Percentiles rank a stretch among this genome's conserved stretches.
Evolutionary conservation across 1,140 invertebrate species (phyloP).

Genomic region (Papilio machaon): DNA sequence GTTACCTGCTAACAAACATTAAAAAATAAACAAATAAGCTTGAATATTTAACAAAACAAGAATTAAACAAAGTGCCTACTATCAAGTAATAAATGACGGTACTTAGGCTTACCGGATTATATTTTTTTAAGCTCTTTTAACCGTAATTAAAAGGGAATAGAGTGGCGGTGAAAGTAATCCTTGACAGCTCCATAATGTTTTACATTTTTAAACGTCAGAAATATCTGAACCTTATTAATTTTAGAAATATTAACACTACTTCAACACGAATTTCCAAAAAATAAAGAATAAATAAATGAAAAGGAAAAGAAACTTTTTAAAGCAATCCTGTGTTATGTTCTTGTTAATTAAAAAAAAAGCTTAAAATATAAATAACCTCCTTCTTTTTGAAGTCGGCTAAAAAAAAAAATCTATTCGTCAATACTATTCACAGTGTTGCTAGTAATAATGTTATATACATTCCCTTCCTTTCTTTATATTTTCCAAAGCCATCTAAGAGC

Average conservation of each 20-base stretch:
- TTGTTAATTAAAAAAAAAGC: too few species aligned
- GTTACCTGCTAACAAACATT: too few species aligned
- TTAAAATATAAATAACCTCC: too few species aligned
- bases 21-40: not conserved
- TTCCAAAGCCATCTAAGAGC: not conserved
- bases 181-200: not conserved
- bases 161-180: conserved; percentile 4
- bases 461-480: not conserved
- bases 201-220: conserved; percentile 12
- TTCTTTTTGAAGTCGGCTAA: too few species aligned
- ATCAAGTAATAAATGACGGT: conserved; percentile 4
- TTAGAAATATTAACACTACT: not conserved
- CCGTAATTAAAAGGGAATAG: conserved; percentile 1
- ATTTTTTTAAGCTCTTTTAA: not conserved
- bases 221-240: not conserved
- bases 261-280: too few species aligned
- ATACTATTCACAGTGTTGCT: too few species aligned
- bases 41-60: not conserved
- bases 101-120: conserved; percentile 1
- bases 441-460: not conserved
- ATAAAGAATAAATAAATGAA: too few species aligned
- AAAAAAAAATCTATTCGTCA: too few species aligned
- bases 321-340: too few species aligned
- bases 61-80: not conserved
- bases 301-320: too few species aligned